Percentiles rank a stretch among this genome's conserved stretches.
These are phyloP conservation scores for Montipora foliosa DNA, from an alignment of 64 coral and sea anemone species.

Conservation along the genomic window DNA sequence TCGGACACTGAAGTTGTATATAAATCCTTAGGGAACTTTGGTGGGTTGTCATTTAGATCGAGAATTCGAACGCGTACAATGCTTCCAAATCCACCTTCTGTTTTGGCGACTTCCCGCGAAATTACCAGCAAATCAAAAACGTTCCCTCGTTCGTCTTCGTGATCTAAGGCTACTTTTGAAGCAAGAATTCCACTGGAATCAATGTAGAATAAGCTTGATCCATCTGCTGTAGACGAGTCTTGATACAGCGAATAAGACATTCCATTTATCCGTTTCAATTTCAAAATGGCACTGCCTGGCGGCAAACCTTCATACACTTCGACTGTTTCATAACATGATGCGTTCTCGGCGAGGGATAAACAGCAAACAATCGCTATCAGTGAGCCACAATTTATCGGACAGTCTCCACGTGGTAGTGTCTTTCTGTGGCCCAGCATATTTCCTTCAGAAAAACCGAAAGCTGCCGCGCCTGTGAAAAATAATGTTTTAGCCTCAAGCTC, in stretches of 20 bases:
- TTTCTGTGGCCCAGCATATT: background rate
- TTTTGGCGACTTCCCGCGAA: constrained; percentile 57
- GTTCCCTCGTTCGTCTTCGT: constrained; percentile 88
- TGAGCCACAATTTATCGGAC: background rate
- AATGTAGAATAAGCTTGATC: constrained; percentile 76
- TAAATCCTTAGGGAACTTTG: constrained; percentile 87
- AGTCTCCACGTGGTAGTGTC: background rate
- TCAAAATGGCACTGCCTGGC: constrained; percentile 76
- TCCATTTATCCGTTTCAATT: constrained; percentile 52
- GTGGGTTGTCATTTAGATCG: constrained; percentile 87
- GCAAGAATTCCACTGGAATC: constrained; percentile 77
- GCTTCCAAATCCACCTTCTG: constrained; percentile 56
- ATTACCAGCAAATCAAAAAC: constrained; percentile 89
- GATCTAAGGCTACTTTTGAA: constrained; percentile 86
- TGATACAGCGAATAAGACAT: constrained; percentile 73
- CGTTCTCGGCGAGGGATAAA: background rate
- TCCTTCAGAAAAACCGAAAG: constrained; percentile 1
- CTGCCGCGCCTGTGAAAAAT: constrained; percentile 6
- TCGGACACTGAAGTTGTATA: constrained; percentile 69
- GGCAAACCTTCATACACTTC: constrained; percentile 76
- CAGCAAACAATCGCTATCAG: constrained; percentile 18
- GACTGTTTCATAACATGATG: constrained; percentile 38
- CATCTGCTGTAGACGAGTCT: constrained; percentile 59
- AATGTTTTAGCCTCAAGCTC: constrained; percentile 27
- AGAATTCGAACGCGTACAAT: constrained; percentile 74